Conservation (phyloP, 2,797 vertebrate genomes). For the Oreochromis mossambicus region DNA sequence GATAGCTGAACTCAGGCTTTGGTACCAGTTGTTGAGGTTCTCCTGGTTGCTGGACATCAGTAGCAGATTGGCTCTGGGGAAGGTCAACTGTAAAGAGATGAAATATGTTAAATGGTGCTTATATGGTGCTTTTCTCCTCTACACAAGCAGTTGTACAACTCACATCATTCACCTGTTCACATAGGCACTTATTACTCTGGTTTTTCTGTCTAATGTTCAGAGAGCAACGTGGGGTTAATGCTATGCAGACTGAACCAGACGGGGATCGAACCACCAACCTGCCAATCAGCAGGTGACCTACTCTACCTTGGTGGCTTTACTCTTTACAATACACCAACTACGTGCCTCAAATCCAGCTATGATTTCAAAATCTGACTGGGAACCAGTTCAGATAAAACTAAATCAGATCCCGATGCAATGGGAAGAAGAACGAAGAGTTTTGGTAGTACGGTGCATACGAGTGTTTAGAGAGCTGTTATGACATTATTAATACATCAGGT, state of each 20-base stretch:
- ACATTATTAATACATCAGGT: no score
- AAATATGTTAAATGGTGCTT: not conserved
- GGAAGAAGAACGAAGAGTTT: not conserved
- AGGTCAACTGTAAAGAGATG: constrained; percentile 76
- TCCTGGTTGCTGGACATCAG: constrained; percentile 88
- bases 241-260: not conserved
- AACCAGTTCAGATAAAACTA: not conserved
- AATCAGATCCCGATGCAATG: not conserved
- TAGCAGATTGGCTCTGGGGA: constrained; percentile 84
- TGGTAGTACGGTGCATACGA: no score
- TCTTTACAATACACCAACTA: not conserved
- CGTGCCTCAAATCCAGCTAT: not conserved
- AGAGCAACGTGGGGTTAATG: not conserved
- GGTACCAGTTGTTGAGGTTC: constrained; percentile 84
- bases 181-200: not conserved
- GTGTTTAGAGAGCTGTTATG: no score
- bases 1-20: constrained; percentile 79
- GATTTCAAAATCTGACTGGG: not conserved
- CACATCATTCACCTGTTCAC: fast-evolving
- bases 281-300: not conserved
- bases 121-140: not conserved
- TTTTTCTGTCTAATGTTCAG: not conserved
- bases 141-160: not conserved
- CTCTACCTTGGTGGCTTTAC: not conserved
- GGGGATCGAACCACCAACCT: not conserved